A percentile compares a stretch with the other conserved stretches of the same genome.
These are phyloP conservation scores for Alosa sapidissima DNA, from an alignment of 2,797 vertebrate genomes.

Conservation along the genomic window DNA sequence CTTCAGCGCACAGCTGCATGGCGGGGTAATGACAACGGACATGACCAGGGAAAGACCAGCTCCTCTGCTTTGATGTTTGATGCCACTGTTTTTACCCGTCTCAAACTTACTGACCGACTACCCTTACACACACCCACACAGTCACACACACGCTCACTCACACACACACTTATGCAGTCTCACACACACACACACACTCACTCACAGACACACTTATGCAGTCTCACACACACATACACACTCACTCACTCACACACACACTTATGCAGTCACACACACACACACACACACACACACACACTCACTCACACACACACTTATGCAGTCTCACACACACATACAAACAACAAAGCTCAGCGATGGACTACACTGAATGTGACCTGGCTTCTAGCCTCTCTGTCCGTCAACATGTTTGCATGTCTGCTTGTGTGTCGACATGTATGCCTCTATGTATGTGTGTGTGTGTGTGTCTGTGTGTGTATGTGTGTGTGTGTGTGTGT, in stretches of 20 bases:
- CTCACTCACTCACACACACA: background rate
- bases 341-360: too few relatives aligned
- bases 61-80: background rate
- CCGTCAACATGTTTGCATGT: background rate
- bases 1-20: background rate
- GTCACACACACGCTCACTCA: background rate
- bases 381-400: too few relatives aligned
- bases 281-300: too few relatives aligned
- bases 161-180: too few relatives aligned
- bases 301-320: too few relatives aligned
- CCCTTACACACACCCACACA: background rate
- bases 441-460: too few relatives aligned
- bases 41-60: background rate
- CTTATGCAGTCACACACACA: background rate
- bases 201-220: background rate
- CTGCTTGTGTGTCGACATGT: too few relatives aligned
- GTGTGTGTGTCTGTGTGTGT: background rate
- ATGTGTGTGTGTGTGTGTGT: slow-evolving; percentile 14
- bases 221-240: background rate
- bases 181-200: too few relatives aligned
- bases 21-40: background rate
- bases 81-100: background rate
- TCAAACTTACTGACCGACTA: background rate
- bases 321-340: too few relatives aligned
- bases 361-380: too few relatives aligned